phyloP scores from a whole-genome alignment of 2,797 vertebrate genomes.

The Urosaurus nigricauda region DNA sequence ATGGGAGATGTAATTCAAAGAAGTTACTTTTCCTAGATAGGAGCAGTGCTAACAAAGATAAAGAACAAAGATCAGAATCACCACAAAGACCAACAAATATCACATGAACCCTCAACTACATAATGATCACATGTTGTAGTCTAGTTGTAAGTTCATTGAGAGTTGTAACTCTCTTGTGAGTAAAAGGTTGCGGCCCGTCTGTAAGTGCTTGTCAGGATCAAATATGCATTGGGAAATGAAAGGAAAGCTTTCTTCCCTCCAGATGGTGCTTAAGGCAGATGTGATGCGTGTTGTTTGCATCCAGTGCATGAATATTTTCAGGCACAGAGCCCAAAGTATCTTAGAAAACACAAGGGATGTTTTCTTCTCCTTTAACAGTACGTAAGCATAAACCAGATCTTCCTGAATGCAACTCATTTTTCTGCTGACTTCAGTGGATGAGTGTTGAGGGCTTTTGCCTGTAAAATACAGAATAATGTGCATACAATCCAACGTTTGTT shows the following conservation, averaged over 20 bases:
- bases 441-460: background rate
- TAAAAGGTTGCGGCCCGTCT: constrained; percentile 33
- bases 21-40: no score
- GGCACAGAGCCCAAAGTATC: constrained; percentile 40
- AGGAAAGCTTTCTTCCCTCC: constrained; percentile 16
- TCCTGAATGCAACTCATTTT: constrained; percentile 26
- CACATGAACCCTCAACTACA: background rate
- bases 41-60: background rate
- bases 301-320: constrained; percentile 34
- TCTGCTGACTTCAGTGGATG: background rate
- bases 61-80: background rate
- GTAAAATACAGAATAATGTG: background rate
- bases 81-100: background rate
- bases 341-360: constrained; percentile 35
- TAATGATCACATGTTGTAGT: constrained; percentile 16
- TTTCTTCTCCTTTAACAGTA: constrained; percentile 32
- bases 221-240: background rate
- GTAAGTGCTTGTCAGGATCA: constrained; percentile 41
- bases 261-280: background rate
- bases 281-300: background rate
- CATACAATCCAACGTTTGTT: background rate
- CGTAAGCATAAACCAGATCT: constrained; percentile 26
- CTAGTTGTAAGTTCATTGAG: constrained; percentile 27
- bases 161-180: constrained; percentile 26
- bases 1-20: no score